Evolutionary conservation across 1,140 invertebrate species (phyloP).

Genomic region (Holotrichia oblita): DNA sequence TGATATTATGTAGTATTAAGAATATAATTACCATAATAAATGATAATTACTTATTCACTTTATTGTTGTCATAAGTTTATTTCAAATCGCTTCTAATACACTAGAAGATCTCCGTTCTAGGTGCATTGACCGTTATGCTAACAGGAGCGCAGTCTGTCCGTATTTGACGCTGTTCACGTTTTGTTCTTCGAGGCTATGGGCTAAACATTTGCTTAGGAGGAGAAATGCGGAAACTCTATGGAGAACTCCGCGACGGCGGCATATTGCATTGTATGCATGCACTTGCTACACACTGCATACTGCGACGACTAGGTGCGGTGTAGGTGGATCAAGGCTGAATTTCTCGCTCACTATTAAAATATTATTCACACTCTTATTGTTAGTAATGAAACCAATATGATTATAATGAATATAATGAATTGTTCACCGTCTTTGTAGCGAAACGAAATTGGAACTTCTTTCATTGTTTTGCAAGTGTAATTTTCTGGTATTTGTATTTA

Average conservation of each 20-base stretch:
- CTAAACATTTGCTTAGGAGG: conserved; percentile 23
- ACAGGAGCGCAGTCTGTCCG: conserved; percentile 22
- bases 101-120: neutral
- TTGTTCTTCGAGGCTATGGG: conserved; percentile 31
- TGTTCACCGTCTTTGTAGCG: neutral
- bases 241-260: neutral
- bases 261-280: conserved; percentile 38
- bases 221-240: conserved; percentile 47
- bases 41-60: too few species aligned
- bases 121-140: conserved; percentile 30
- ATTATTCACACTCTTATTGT: neutral
- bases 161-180: conserved; percentile 1
- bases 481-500: too few species aligned
- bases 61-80: neutral
- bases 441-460: neutral
- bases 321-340: conserved; percentile 46
- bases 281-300: conserved; percentile 44
- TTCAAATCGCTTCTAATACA: neutral
- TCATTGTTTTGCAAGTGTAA: neutral
- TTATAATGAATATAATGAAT: too few species aligned
- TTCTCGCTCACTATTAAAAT: conserved; percentile 8
- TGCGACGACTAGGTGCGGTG: conserved; percentile 43
- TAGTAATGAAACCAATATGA: neutral
- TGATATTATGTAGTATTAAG: too few species aligned
- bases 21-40: neutral